Conservation (phyloP, 2,888 invertebrate species). For the Suillia variegata region DNA sequence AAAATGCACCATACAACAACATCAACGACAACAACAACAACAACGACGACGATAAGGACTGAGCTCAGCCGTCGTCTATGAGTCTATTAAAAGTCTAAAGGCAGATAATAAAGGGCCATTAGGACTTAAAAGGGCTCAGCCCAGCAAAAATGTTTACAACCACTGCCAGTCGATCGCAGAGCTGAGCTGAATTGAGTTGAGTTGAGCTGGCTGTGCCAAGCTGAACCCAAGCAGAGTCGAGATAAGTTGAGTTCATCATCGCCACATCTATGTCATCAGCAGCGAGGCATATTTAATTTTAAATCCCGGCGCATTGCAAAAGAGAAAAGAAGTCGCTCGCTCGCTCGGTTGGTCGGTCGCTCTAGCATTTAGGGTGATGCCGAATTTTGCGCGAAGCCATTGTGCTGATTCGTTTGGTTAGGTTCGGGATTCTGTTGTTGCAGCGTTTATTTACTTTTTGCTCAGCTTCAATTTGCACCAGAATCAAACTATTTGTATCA, state of each 20-base stretch:
- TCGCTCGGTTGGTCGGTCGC: too few species aligned
- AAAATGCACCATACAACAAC: constrained; percentile 17
- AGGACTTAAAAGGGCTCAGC: constrained; percentile 60
- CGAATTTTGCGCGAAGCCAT: constrained; percentile 1
- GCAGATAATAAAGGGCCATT: constrained; percentile 62
- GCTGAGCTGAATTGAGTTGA: constrained; percentile 30
- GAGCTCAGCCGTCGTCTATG: constrained; percentile 38
- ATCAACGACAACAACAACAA: constrained; percentile 26
- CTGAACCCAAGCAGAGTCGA: constrained; percentile 18
- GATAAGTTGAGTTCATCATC: constrained; percentile 29
- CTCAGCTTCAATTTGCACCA: constrained; percentile 39
- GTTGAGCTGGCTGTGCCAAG: too few species aligned
- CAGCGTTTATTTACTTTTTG: constrained; percentile 42
- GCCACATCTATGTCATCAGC: constrained; percentile 40
- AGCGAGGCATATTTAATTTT: constrained; percentile 52
- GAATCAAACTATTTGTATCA: constrained; percentile 39
- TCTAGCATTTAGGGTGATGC: too few species aligned
- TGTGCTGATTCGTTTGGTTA: constrained; percentile 5
- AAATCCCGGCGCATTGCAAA: constrained; percentile 53
- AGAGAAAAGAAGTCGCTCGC: constrained; percentile 18
- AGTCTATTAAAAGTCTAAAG: constrained; percentile 61
- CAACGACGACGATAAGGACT: constrained; percentile 27
- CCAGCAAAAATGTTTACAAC: constrained; percentile 36
- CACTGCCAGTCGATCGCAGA: constrained; percentile 24
- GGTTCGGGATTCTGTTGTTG: constrained; percentile 1